phyloP scores from a whole-genome alignment of 53 echinoderm and acorn worm species.

The Henricia sp. region DNA sequence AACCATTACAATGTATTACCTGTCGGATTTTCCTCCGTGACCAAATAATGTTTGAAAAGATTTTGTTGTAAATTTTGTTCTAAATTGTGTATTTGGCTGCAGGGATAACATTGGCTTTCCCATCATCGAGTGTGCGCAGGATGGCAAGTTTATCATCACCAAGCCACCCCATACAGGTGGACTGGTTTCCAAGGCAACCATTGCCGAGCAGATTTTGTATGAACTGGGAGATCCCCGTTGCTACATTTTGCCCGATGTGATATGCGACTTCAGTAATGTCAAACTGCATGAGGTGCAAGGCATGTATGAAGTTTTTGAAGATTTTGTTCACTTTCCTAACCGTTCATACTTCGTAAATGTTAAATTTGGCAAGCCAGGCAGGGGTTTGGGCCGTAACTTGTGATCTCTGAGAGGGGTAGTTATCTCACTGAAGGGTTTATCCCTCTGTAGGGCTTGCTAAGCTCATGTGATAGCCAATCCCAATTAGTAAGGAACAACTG shows the following conservation, averaged over 20 bases:
- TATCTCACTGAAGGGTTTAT: no score
- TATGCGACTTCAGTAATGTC: constrained; percentile 91
- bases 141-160: constrained; percentile 89
- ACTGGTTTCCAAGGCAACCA: constrained; percentile 90
- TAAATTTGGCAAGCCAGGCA: no score
- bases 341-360: no score
- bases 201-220: constrained; percentile 97
- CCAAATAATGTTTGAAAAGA: no score
- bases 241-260: constrained; percentile 95
- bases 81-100: neutral
- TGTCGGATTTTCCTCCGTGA: no score
- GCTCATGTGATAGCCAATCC: no score
- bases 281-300: constrained; percentile 78
- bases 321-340: no score
- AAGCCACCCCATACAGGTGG: constrained; percentile 99
- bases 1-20: no score
- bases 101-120: constrained; percentile 99
- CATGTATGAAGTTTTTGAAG: constrained; percentile 9
- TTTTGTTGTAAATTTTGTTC: neutral
- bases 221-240: constrained; percentile 93
- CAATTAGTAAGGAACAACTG: no score
- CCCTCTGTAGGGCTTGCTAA: no score
- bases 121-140: constrained; percentile 78
- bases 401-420: no score
- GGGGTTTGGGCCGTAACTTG: no score